phyloP scores from a whole-genome alignment of 2,797 vertebrate genomes.

The Pseudotriccus pelzelni region DNA sequence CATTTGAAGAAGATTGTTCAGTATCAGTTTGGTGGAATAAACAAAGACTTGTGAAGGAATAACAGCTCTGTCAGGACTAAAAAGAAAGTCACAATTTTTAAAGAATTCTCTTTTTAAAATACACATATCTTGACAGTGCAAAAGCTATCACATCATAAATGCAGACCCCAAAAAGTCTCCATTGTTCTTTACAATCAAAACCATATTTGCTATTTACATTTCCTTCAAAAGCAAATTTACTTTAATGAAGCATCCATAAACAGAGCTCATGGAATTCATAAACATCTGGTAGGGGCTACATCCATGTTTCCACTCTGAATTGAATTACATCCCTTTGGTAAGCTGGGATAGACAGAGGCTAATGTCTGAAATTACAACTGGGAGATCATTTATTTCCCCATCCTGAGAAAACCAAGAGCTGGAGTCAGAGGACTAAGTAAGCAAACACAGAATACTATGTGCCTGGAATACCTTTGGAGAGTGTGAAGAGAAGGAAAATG shows the following conservation, averaged over 20 bases:
- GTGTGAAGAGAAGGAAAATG: not conserved
- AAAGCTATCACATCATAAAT: conserved; percentile 13
- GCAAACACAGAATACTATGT: not conserved
- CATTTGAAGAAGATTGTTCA: not conserved
- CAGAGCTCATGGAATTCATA: conserved; percentile 48
- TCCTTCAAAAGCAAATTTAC: conserved; percentile 36
- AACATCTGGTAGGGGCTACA: conserved; percentile 41
- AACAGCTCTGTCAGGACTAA: not conserved
- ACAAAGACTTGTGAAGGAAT: not conserved
- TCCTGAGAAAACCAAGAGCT: not conserved
- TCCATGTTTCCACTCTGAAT: conserved; percentile 58
- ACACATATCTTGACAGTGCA: not conserved
- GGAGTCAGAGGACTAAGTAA: not conserved
- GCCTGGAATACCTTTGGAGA: conserved; percentile 2
- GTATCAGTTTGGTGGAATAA: not conserved
- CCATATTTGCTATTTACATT: conserved; percentile 38
- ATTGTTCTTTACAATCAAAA: conserved; percentile 49
- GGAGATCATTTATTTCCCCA: conserved; percentile 38
- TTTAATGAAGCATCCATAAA: conserved; percentile 43
- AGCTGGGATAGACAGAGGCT: conserved; percentile 4
- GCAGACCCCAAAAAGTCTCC: not conserved
- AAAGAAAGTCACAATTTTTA: not conserved
- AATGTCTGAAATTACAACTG: conserved; percentile 30
- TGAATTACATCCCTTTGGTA: conserved; percentile 46
- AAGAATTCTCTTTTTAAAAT: not conserved